Percentiles rank a stretch among this genome's conserved stretches.
These are phyloP conservation scores for Myripristis jacobus DNA, from an alignment of 2,797 vertebrate genomes.

Conservation along the genomic window DNA sequence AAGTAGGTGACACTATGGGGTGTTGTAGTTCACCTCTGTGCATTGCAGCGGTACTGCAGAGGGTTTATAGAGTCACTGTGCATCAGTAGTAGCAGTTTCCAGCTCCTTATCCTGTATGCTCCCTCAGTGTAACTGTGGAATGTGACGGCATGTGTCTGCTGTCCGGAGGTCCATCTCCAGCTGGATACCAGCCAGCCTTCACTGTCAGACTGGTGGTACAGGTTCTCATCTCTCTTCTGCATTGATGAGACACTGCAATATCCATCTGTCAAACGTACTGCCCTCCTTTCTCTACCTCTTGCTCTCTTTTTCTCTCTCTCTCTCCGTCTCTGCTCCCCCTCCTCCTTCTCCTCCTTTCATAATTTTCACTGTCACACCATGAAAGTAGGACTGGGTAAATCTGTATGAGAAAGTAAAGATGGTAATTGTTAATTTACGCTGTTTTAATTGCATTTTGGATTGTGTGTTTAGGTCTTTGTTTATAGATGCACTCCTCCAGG, in stretches of 20 bases:
- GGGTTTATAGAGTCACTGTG: constrained; percentile 43
- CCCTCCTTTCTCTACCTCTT: constrained; percentile 48
- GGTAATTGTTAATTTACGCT: constrained; percentile 46
- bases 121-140: constrained; percentile 58
- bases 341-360: constrained; percentile 13
- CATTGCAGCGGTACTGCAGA: constrained; percentile 12
- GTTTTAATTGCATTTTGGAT: constrained; percentile 52
- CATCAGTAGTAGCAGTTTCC: constrained; percentile 48
- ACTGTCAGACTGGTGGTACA: constrained; percentile 72
- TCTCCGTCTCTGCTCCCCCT: background rate
- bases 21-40: constrained; percentile 50
- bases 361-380: constrained; percentile 24
- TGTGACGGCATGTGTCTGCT: constrained; percentile 68
- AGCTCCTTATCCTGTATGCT: constrained; percentile 43
- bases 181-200: constrained; percentile 76
- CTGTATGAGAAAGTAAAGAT: constrained; percentile 27
- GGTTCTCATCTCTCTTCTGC: constrained; percentile 76
- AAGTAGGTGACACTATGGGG: constrained; percentile 68
- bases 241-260: constrained; percentile 78
- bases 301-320: constrained; percentile 24
- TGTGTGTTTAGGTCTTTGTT: constrained; percentile 52
- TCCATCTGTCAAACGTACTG: constrained; percentile 81
- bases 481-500: constrained; percentile 46
- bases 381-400: constrained; percentile 32
- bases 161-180: constrained; percentile 73